Base-by-base conservation (phyloP, 92 coral and sea anemone species). In the Siderastrea siderea region DNA sequence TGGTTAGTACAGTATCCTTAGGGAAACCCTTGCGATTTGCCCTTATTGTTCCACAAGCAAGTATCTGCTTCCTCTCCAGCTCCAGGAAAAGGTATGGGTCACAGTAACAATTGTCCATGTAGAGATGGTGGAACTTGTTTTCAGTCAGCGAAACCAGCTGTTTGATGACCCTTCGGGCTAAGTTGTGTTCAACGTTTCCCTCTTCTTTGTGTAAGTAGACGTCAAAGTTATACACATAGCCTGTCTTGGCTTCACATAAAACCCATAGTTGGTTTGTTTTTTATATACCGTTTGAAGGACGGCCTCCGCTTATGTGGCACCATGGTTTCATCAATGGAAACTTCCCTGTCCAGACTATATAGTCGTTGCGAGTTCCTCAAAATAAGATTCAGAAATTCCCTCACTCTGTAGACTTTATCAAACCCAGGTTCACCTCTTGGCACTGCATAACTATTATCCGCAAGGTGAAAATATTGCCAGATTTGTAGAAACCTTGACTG, bases 181-280 rank as follows among this genome's bases (percentile, higher is more conserved):
- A 75, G 62, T 83, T 82, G 53, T 77, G 47, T 48, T 91, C 89
- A 1, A 73, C 81, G 8, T 71, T 58, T 49, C 80, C 86, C 47
- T 55, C 87, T 69, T 83, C 89, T 79, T 91, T 91, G 13, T 89
- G 91, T 7, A 87, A 72, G 70, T 87, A 91, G 17, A 91, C 94
- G 65, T 83, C 89, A 55, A 91, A 91, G 1, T 69, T 67, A 70
- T 49, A 91, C 57, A 91, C 87, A 87, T 87, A 91, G 51, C 94
- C 94, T 10, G 88, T 86, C 68, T 71, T 71, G 66, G 91, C 86
- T 67, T 91, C 91, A 8, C 88, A 68, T 6, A 81, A 49, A 13
- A 91, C 93, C 93, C 90, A 90, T 75, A 90, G 66, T 64, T 49
- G 93, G 93, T 58, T 90, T 91, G 79, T 60, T 84, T 47, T 91